Percentiles rank a stretch among this genome's conserved stretches.
These are phyloP conservation scores for Trichoplusia ni DNA, from an alignment of 1,140 invertebrate species.

Conservation along the genomic window DNA sequence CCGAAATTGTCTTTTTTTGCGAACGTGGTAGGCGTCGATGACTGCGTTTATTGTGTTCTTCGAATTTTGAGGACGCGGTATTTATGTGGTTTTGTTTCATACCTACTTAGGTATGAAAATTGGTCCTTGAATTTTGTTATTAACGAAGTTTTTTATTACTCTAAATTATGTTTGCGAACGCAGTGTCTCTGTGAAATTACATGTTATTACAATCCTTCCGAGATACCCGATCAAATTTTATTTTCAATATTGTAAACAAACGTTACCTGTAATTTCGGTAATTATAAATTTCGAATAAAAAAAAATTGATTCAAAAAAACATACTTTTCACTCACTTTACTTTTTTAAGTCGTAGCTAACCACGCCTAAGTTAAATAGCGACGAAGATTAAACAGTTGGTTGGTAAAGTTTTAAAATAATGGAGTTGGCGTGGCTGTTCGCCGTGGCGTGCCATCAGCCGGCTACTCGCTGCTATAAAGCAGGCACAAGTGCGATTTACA, in stretches of 20 bases:
- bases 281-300: too few species aligned
- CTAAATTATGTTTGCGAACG: not conserved
- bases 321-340: too few species aligned
- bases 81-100: constrained; percentile 28
- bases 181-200: not conserved
- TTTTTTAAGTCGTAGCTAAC: too few species aligned
- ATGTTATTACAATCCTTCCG: too few species aligned
- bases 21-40: constrained; percentile 59
- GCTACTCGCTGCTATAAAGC: constrained; percentile 57
- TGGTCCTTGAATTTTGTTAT: constrained; percentile 5
- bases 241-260: too few species aligned
- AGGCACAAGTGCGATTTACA: constrained; percentile 68
- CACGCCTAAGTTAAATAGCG: constrained; percentile 9
- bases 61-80: constrained; percentile 44
- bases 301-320: too few species aligned
- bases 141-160: not conserved
- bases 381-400: constrained; percentile 23
- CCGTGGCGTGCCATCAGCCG: constrained; percentile 29
- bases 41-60: constrained; percentile 51
- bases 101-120: constrained; percentile 8
- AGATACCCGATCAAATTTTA: too few species aligned
- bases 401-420: constrained; percentile 53
- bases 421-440: constrained; percentile 56
- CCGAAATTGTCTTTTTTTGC: constrained; percentile 54
- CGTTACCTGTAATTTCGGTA: too few species aligned